Evolutionary conservation across 2,113 vertebrate species (phyloP).

Genomic region (Dendrocopos noguchii): DNA sequence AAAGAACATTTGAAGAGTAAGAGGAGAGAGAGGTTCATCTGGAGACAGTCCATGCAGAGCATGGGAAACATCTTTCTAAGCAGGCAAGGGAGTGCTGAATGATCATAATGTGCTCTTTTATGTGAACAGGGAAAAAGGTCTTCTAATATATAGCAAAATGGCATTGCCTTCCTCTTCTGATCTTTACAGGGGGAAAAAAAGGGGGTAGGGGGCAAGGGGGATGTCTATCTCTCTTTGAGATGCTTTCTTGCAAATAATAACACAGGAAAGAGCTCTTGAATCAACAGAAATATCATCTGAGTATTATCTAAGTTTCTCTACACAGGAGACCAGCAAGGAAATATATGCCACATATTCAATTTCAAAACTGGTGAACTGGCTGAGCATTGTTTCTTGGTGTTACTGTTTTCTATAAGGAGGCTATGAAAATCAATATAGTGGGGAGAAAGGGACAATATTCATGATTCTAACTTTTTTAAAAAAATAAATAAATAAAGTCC

Average conservation of each 20-base stretch:
- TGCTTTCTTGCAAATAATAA: neutral
- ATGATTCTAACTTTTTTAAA: neutral
- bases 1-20: neutral
- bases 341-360: neutral
- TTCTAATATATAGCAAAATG: neutral
- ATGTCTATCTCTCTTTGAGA: neutral
- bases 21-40: neutral
- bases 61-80: neutral
- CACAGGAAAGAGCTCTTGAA: neutral
- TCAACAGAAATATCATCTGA: neutral
- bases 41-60: neutral
- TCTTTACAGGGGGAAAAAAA: neutral
- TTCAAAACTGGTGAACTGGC: neutral
- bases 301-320: neutral
- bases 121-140: rapidly evolving
- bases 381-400: neutral
- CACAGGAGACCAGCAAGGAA: neutral
- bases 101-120: neutral
- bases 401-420: neutral
- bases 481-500: neutral
- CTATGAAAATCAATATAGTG: rapidly evolving
- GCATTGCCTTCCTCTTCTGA: neutral
- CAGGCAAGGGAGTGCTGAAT: neutral
- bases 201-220: too few species aligned
- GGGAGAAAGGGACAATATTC: neutral